phyloP scores from a whole-genome alignment of 2,797 vertebrate genomes.

The Danio choprae region DNA sequence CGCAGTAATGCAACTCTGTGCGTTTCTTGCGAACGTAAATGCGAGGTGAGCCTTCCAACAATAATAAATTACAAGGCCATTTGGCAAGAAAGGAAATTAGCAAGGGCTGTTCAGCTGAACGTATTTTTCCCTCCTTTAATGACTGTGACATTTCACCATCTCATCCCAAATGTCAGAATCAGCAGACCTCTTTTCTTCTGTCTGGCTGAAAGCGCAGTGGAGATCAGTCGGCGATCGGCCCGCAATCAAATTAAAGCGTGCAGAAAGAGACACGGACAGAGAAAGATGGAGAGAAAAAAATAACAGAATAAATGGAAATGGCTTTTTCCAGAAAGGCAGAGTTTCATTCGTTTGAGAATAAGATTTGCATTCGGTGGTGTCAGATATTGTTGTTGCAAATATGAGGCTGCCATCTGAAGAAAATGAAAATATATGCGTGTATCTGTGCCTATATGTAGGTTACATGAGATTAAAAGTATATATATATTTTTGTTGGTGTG shows the following conservation, averaged over 20 bases:
- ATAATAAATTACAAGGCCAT: slow-evolving; percentile 32
- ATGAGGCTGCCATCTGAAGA: not conserved
- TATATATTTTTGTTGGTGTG: too few relatives aligned
- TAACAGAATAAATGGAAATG: slow-evolving; percentile 6
- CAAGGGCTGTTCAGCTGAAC: not conserved
- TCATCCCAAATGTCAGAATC: slow-evolving; percentile 48
- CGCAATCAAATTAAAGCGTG: slow-evolving; percentile 12
- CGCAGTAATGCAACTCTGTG: slow-evolving; percentile 10
- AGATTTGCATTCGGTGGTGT: not conserved
- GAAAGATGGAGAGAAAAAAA: not conserved
- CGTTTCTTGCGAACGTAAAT: slow-evolving; percentile 10
- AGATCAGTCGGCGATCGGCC: slow-evolving; percentile 11
- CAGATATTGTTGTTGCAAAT: not conserved
- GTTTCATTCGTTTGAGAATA: too few relatives aligned
- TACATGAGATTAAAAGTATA: too few relatives aligned
- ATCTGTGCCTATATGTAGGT: not conserved
- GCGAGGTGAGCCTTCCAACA: slow-evolving; percentile 13
- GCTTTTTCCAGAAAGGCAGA: slow-evolving; percentile 2
- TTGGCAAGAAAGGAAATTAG: slow-evolving; percentile 32
- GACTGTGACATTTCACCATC: slow-evolving; percentile 38
- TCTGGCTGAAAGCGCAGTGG: slow-evolving; percentile 12
- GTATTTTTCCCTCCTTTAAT: slow-evolving; percentile 29
- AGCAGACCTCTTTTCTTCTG: slow-evolving; percentile 21
- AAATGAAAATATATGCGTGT: not conserved
- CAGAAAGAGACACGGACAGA: not conserved